Evolutionary conservation across 2,113 vertebrate species (phyloP).

Genomic region (Gasterosteus aculeatus): DNA sequence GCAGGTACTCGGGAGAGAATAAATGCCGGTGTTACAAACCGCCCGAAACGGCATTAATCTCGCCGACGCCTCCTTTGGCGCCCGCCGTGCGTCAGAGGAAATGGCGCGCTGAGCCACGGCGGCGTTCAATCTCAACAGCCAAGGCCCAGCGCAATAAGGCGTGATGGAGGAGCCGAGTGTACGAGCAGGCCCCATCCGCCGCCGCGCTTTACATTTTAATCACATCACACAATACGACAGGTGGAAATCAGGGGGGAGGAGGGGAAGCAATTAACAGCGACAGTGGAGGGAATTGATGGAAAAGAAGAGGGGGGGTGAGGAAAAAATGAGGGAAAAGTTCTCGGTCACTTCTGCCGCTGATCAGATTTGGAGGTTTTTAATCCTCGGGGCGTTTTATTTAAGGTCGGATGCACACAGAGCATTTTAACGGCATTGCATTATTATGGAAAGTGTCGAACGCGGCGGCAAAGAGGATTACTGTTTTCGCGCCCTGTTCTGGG

Average conservation of each 20-base stretch:
- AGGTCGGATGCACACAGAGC: slow-evolving; percentile 21
- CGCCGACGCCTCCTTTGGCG: slow-evolving; percentile 70
- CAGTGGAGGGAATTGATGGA: slow-evolving; percentile 26
- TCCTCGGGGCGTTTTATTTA: slow-evolving; percentile 34
- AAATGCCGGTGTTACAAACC: slow-evolving; percentile 79
- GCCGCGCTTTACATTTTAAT: slow-evolving; percentile 78
- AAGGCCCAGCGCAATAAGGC: slow-evolving; percentile 70
- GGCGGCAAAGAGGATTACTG: slow-evolving; percentile 49
- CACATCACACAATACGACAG: slow-evolving; percentile 75
- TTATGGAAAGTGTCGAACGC: slow-evolving; percentile 51
- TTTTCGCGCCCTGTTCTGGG: slow-evolving; percentile 23
- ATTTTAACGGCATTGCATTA: slow-evolving; percentile 50
- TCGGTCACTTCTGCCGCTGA: slow-evolving; percentile 6
- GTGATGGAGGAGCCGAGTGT: slow-evolving; percentile 70
- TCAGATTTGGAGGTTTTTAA: slow-evolving; percentile 35
- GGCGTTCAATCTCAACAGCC: slow-evolving; percentile 74
- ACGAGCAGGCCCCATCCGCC: slow-evolving; percentile 47
- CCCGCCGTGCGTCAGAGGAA: slow-evolving; percentile 74
- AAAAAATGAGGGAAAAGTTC: slow-evolving; percentile 6
- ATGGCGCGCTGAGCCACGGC: slow-evolving; percentile 69
- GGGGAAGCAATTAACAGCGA: slow-evolving; percentile 61
- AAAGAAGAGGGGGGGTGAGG: not conserved
- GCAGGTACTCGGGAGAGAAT: slow-evolving; percentile 74
- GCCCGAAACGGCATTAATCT: slow-evolving; percentile 79
- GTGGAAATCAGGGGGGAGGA: slow-evolving; percentile 63